These are phyloP conservation scores for Esox masquinongy DNA, from an alignment of 2,797 vertebrate genomes.

Conservation along the genomic window DNA sequence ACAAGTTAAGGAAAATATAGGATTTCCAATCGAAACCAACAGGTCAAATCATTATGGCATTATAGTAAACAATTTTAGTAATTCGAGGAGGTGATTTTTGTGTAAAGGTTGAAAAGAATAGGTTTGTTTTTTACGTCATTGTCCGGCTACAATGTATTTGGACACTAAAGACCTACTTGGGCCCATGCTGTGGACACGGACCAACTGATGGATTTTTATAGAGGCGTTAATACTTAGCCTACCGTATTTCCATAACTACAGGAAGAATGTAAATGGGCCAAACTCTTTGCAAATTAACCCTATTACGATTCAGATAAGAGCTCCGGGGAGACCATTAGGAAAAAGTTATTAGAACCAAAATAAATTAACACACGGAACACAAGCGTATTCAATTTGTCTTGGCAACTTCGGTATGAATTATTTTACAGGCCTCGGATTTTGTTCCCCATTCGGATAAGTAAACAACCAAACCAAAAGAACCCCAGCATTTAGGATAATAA, in stretches of 20 bases:
- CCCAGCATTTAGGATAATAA: not conserved
- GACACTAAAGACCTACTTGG: conserved; percentile 48
- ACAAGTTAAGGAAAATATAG: not conserved
- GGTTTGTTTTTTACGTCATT: conserved; percentile 34
- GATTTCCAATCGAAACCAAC: not conserved
- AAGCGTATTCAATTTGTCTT: conserved; percentile 45
- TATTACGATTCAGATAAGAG: conserved; percentile 77
- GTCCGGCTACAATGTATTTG: conserved; percentile 20
- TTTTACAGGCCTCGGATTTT: conserved; percentile 1
- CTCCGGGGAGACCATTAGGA: conserved; percentile 69
- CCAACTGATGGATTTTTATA: conserved; percentile 41
- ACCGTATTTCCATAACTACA: conserved; percentile 60
- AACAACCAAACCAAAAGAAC: not conserved
- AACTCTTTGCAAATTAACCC: conserved; percentile 72
- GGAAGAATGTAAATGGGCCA: conserved; percentile 68
- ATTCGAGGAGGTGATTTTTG: conserved; percentile 24
- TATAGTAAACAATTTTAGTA: conserved; percentile 39
- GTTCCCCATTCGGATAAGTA: not conserved
- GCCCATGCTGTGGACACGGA: conserved; percentile 41
- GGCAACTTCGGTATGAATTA: conserved; percentile 20
- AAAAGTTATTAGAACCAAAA: conserved; percentile 62
- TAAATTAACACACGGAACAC: conserved; percentile 51
- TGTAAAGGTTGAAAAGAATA: conserved; percentile 45
- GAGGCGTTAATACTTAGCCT: conserved; percentile 32
- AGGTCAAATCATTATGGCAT: conserved; percentile 4